phyloP scores from a whole-genome alignment of 2,888 invertebrate genomes.

The Tenthredo notha region DNA sequence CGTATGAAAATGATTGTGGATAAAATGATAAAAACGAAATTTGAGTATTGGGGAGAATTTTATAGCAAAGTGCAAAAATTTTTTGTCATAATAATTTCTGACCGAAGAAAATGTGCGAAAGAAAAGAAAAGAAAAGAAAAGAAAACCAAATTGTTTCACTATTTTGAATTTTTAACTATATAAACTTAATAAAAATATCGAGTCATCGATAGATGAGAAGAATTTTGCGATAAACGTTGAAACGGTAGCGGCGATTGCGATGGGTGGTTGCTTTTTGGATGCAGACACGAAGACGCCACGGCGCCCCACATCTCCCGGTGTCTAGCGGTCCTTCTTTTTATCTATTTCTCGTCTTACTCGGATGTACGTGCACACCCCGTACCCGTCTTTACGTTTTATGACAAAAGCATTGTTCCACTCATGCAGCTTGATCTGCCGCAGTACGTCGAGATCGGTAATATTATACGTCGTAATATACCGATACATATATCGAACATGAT shows the following conservation, averaged over 20 bases:
- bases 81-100: not conserved
- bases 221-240: not conserved
- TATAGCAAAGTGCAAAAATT: not conserved
- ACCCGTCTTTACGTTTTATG: slow-evolving; percentile 14
- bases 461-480: not conserved
- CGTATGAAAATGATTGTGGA: not conserved
- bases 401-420: slow-evolving; percentile 34
- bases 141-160: not conserved
- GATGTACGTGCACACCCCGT: not conserved
- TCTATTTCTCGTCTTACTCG: not conserved
- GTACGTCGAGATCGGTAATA: not conserved
- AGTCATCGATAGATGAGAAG: slow-evolving; percentile 13
- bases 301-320: slow-evolving; percentile 62
- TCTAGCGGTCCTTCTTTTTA: slow-evolving; percentile 5
- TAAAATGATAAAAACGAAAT: not conserved
- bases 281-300: slow-evolving; percentile 67
- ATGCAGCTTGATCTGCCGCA: not conserved
- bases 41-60: not conserved
- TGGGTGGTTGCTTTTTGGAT: slow-evolving; percentile 60
- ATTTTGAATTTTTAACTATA: not conserved
- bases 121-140: too few species aligned
- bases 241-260: slow-evolving; percentile 18
- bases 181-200: not conserved
- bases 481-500: not conserved
- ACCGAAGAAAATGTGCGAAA: not conserved